Conservation (phyloP, 2,113 vertebrate genomes). For the Manacus vitellinus region DNA sequence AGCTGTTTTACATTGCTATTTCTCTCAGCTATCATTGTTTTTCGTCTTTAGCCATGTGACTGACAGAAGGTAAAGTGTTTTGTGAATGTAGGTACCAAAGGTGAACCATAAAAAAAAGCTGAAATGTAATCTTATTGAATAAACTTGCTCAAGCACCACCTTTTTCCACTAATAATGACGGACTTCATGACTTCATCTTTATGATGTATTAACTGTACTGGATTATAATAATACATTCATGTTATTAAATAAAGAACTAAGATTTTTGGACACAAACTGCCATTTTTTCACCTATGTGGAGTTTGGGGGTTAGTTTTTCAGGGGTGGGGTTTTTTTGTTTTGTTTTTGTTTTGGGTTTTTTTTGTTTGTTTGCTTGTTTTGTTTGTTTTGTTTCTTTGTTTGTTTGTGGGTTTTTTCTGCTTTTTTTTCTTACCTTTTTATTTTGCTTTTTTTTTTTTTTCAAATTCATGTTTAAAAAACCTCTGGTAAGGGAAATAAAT, state of each 20-base stretch:
- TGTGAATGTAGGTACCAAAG: neutral
- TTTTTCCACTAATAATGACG: neutral
- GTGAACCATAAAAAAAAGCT: neutral
- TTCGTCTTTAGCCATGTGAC: neutral
- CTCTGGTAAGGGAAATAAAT: conserved; percentile 32
- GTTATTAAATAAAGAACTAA: neutral
- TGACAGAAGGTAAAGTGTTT: neutral
- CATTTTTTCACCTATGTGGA: neutral
- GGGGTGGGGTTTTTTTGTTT: neutral
- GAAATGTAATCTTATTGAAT: neutral
- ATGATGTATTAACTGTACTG: neutral
- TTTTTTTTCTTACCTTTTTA: too few species aligned
- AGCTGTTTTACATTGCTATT: neutral
- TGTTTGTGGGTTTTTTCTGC: neutral
- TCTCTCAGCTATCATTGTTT: neutral
- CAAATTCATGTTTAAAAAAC: neutral
- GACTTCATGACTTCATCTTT: neutral
- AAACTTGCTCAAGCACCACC: neutral
- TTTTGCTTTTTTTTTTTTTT: neutral
- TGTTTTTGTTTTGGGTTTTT: too few species aligned
- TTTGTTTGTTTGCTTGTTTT: too few species aligned
- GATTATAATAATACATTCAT: neutral
- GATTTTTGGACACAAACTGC: neutral
- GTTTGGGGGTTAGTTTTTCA: neutral
- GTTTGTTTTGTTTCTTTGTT: neutral